Base-by-base conservation (phyloP, 2,888 invertebrate species). In the Sturmia bella region DNA sequence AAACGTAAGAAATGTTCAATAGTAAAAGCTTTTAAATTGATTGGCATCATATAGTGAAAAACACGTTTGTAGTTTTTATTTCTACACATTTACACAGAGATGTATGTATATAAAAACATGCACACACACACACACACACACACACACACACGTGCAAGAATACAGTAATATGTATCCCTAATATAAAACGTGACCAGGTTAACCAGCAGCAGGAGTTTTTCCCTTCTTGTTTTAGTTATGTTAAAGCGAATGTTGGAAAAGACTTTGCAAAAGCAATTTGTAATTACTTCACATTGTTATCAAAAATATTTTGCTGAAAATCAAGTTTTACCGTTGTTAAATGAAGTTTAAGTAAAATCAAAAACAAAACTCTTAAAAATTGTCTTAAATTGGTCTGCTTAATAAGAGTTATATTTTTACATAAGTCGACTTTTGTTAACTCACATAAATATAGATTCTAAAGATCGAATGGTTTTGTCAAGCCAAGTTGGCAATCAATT, bases 41-140 rank as follows among this genome's bases (percentile, higher is more conserved):
- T 82, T 82, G 82, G 82, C 82, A 78, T 82, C 74, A 82, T 82
- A 70, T 59, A 73, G 74, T 32, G 54, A 54, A 78, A 82, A 82
- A 75, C 82, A 82, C 82, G 82, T 78, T 82, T 78, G 64, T 68
- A 61, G 77, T 66, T 81, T 81, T 77, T 66, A 48, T 64, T 45
- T 32, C 48, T 27, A 48, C 17, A 59, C 17, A 75, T 32, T 32
- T 32, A 32, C 32, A 32, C 32, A 32, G 32, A 3, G 9, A 32
- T 6, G 6, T 6, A 27, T 32, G 7, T 7, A 32, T 9, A 7
- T 9, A 32, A 32, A 32, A 32, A 27, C 13, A 52, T 19, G 11
- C 54, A 37, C 13, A n/a, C 48, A 7, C 17, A 21, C 11, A 19
- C 12, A 69, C 7, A 72, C 3, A 63, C 32, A 32, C 15, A 52